A percentile compares a stretch with the other conserved stretches of the same genome.
Conservation (phyloP, 1,140 invertebrate species). For the Zaprionus kolodkinae region DNA sequence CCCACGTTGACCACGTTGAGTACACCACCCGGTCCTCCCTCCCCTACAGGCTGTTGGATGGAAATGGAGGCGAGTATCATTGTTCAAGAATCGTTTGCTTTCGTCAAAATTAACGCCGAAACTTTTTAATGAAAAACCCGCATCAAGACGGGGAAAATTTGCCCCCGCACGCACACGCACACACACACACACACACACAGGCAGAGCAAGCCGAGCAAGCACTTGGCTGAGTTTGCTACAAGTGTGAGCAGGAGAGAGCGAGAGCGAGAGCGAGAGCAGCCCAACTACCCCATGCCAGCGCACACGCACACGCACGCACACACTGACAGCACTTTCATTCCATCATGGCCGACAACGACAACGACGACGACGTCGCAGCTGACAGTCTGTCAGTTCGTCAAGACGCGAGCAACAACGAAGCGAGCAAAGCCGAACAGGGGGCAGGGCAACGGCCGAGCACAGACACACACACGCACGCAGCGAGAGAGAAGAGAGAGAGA, state of each 20-base stretch:
- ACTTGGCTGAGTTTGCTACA: conserved; percentile 42
- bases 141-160: conserved; percentile 58
- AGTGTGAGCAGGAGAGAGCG: not conserved
- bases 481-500: not conserved
- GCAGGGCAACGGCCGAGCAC: conserved; percentile 64
- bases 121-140: conserved; percentile 80
- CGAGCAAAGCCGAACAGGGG: conserved; percentile 22
- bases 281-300: conserved; percentile 32
- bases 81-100: conserved; percentile 62
- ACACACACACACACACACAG: conserved; percentile 14
- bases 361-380: conserved; percentile 37
- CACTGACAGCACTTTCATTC: conserved; percentile 54
- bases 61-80: conserved; percentile 21
- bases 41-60: too few relatives aligned
- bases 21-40: too few relatives aligned
- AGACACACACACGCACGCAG: not conserved
- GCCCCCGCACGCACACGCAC: conserved; percentile 16
- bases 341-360: conserved; percentile 70
- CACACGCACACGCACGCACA: conserved; percentile 26
- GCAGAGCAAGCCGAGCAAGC: conserved; percentile 33
- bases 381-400: conserved; percentile 74
- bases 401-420: conserved; percentile 37
- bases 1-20: conserved; percentile 20
- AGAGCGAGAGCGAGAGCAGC: conserved; percentile 41
- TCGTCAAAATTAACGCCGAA: conserved; percentile 74